Conservation (phyloP, 2,888 invertebrate genomes). For the Acronicta alni region DNA sequence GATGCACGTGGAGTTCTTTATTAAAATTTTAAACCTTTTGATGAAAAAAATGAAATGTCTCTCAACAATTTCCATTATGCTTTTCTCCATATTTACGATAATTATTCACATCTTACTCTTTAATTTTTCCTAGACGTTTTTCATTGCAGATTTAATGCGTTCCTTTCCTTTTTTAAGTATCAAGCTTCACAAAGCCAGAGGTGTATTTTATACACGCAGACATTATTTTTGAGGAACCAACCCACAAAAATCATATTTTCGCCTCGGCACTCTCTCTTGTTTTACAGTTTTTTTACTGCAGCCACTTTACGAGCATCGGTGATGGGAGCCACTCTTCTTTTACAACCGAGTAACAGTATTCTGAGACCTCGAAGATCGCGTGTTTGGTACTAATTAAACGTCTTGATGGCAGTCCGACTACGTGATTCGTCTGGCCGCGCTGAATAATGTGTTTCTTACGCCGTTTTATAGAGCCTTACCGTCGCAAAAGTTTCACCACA, state of each 20-base stretch:
- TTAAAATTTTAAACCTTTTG: conserved; percentile 11
- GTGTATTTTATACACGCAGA: conserved; percentile 58
- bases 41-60: conserved; percentile 9
- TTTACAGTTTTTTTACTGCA: conserved; percentile 86
- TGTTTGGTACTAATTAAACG: conserved; percentile 85
- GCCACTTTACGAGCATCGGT: conserved; percentile 81
- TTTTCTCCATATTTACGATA: conserved; percentile 1
- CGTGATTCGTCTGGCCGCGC: conserved; percentile 77
- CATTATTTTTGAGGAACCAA: conserved; percentile 66
- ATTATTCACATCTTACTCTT: conserved; percentile 7
- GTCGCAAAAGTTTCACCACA: conserved; percentile 54
- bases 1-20: background rate
- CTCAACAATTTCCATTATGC: background rate
- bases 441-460: conserved; percentile 73
- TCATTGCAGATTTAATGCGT: conserved; percentile 29
- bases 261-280: conserved; percentile 75
- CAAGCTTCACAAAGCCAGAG: conserved; percentile 36
- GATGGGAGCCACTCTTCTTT: conserved; percentile 80
- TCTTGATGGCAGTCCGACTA: conserved; percentile 73
- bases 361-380: conserved; percentile 76
- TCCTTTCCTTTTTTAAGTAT: conserved; percentile 32
- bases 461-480: conserved; percentile 60
- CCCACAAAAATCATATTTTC: conserved; percentile 82
- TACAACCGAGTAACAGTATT: conserved; percentile 75
- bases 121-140: conserved; percentile 16